Evolutionary conservation across 2,797 vertebrate species (phyloP).

Genomic region (Fistularia tabacaria): DNA sequence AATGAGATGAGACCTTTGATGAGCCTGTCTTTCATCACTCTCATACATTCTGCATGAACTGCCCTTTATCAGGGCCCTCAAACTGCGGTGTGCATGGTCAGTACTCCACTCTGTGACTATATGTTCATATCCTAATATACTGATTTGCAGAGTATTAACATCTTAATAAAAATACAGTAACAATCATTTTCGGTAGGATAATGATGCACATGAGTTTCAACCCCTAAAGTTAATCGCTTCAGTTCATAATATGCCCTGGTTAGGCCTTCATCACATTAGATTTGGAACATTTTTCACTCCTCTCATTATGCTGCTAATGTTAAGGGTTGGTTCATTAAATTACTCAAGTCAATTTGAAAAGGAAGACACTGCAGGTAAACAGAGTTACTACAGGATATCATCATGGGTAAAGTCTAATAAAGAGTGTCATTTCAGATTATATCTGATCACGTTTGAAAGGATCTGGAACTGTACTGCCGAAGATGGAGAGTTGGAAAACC

Average conservation of each 20-base stretch:
- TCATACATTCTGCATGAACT: slow-evolving; percentile 32
- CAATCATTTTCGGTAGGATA: not conserved
- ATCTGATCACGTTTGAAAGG: too few relatives aligned
- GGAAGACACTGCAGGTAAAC: too few relatives aligned
- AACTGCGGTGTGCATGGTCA: slow-evolving; percentile 8
- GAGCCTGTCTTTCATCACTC: slow-evolving; percentile 51
- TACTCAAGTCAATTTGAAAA: too few relatives aligned
- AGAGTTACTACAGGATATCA: too few relatives aligned
- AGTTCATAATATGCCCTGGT: not conserved
- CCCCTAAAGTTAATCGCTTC: not conserved
- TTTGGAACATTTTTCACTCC: not conserved
- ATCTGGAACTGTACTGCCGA: too few relatives aligned
- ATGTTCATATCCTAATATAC: too few relatives aligned
- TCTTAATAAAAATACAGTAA: too few relatives aligned
- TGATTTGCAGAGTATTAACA: too few relatives aligned
- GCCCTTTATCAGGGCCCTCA: slow-evolving; percentile 14
- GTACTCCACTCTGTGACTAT: too few relatives aligned
- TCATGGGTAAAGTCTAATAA: too few relatives aligned
- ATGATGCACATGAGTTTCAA: not conserved
- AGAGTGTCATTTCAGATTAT: too few relatives aligned
- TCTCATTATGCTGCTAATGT: not conserved
- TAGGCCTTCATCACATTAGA: not conserved
- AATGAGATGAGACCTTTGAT: slow-evolving; percentile 55
- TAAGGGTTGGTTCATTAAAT: not conserved
- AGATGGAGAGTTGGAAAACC: too few relatives aligned